Evolutionary conservation across 2,113 vertebrate species (phyloP), one percentile per base, ranked within the genome.

Genomic region (Siniperca chuatsi): DNA sequence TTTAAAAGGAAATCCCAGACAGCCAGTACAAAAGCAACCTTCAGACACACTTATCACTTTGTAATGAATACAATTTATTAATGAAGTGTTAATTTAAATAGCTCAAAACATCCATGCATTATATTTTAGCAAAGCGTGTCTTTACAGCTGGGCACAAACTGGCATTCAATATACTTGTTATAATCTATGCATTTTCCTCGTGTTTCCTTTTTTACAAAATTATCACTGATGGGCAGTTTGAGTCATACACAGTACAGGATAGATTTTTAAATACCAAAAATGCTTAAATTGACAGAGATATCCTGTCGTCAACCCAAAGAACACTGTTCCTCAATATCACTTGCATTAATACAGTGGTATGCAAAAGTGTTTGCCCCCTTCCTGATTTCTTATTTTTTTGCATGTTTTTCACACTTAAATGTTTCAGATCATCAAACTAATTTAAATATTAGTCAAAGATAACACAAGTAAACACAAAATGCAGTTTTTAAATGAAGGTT

Each of bases 1-100:
- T 93, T 94, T 76, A 71, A 87, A 64, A 88, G 87, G 90, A 90
- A 93, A 92, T 90, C 91, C 88, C 86, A 90, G 50, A 81, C 86
- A 88, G 78, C 62, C 62, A 15, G 75, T 25, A 69, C 70, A 88
- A 86, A 83, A 81, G 77, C 82, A 82, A 86, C 77, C 89, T 67
- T 90, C 82, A 65, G 46, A 87, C 79, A 85, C 29, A 71, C 70
- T 83, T 71, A 91, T 90, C 83, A 84, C 72, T 87, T 82, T 81
- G 75, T 78, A 92, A 94, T 81, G 68, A 84, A 50, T 33, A 25
- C 83, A 89, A 67, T 87, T 86, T 83, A 88, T 91, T 82, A 87
- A 85, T 72, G 84, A 81, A 69, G 70, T 75, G 66, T 83, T 83
- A 66, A 85, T 82, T 81, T 70, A 69, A 90, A 92, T 75, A 74